Evolutionary conservation across 2,888 invertebrate genomes (phyloP), one percentile per base, ranked within the genome.

Genomic region (Brassicogethes aeneus): DNA sequence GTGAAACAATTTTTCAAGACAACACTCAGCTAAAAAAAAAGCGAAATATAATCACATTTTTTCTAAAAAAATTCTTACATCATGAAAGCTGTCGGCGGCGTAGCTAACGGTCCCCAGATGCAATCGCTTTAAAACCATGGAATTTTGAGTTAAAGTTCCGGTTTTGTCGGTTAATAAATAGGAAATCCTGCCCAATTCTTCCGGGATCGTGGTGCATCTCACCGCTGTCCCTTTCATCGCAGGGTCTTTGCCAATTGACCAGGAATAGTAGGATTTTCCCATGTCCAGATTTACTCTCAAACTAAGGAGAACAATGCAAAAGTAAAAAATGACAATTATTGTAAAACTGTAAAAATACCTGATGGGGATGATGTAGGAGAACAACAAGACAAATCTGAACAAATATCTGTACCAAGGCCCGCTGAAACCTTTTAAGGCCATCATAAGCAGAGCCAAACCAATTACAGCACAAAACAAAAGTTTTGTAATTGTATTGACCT

Each of bases 351-450:
- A 35, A 17, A 45, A 70, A 72, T 57, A 85, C 83, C 88, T 90
- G 55, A 99, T 94, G 12, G 99, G 99, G 61, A 99, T 96, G 57
- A 99, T 99, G 70, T 99, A 99, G 0, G 99, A 99, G 72, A 99
- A 99, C 13, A 99, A 77, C 33, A 99, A 75, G 39, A 99, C 82
- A 62, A 99, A 99, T 59, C 99, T 76, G 72, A 97, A 94, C 75
- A 96, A 80, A 68, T 99, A 97, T 56, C 88, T 69, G 65, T 91
- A 94, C 97, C 96, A 97, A 7, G 92, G 93, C 0, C 96, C 96
- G 44, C 79, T 82, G 68, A 95, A 96, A 5, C 96, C 96, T 72
- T 99, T 99, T 40, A 99, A 74, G 46, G 85, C 82, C 76, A 99
- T 96, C 86, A 99, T 90, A 12, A 95, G 84, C 47, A 96, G 71